Evolutionary conservation across 2,888 invertebrate genomes (phyloP).

Genomic region (Cantharis rustica): DNA sequence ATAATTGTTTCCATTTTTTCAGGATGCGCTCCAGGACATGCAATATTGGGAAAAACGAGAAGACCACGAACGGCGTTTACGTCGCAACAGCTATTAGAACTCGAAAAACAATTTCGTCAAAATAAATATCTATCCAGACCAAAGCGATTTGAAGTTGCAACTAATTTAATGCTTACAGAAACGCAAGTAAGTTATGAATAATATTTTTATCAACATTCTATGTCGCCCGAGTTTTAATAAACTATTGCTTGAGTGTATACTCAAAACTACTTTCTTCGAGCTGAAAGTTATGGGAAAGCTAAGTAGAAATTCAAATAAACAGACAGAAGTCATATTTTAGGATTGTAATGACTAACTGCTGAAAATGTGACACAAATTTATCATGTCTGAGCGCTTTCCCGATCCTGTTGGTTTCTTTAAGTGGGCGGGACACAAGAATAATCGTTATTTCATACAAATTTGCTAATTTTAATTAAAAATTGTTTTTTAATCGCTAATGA

Average conservation of each 20-base stretch:
- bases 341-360: constrained; percentile 54
- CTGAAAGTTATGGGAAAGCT: constrained; percentile 39
- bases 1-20: constrained; percentile 38
- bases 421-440: constrained; percentile 1
- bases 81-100: constrained; percentile 92
- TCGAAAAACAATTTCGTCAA: constrained; percentile 98
- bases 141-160: constrained; percentile 98
- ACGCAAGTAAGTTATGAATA: constrained; percentile 77
- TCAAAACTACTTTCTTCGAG: constrained; percentile 39
- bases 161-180: constrained; percentile 95
- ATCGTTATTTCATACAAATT: not conserved
- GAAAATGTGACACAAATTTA: constrained; percentile 53
- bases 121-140: constrained; percentile 99
- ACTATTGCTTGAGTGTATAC: constrained; percentile 21
- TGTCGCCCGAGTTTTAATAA: not conserved
- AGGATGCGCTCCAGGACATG: constrained; percentile 72
- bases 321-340: constrained; percentile 56
- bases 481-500: not conserved
- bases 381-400: constrained; percentile 43
- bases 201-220: not conserved
- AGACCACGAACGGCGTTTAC: constrained; percentile 98
- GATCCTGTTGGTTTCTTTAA: constrained; percentile 33
- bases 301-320: constrained; percentile 53
- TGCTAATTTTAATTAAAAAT: not conserved
- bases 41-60: constrained; percentile 82